These are phyloP conservation scores for Yoshiicerus persimilis DNA, from an alignment of 1,140 invertebrate genomes.

Conservation along the genomic window DNA sequence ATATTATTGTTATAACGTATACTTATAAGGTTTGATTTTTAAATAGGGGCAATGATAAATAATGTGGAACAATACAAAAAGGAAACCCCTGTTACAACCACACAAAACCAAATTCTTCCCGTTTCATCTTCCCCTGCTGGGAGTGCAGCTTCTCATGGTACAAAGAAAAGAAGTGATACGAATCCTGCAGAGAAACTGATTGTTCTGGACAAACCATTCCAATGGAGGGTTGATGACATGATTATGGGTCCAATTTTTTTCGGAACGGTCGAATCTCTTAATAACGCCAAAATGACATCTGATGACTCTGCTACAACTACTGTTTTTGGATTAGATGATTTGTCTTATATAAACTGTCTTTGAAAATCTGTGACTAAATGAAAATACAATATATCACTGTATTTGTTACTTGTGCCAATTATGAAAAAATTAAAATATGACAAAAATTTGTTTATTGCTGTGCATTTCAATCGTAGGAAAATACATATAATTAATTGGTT, in stretches of 20 bases:
- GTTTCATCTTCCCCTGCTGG: not conserved
- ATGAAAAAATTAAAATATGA: not conserved
- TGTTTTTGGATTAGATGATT: not conserved
- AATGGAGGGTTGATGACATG: constrained; percentile 27
- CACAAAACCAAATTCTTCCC: not conserved
- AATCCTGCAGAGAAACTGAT: not conserved
- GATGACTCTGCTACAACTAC: not conserved
- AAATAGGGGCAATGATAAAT: not conserved
- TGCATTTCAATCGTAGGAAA: not conserved
- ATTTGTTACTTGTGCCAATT: not conserved
- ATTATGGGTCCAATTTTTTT: constrained; percentile 31
- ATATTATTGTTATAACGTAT: not conserved
- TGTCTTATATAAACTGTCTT: not conserved
- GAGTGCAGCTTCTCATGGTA: not conserved
- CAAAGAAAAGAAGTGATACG: not conserved
- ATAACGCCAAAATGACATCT: not conserved
- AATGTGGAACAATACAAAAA: not conserved
- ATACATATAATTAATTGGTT: not conserved
- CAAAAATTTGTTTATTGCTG: not conserved
- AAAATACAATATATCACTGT: not conserved
- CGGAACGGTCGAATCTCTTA: constrained; percentile 22
- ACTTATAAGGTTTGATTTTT: not conserved
- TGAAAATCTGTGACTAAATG: not conserved
- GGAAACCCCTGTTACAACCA: not conserved
- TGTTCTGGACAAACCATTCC: constrained; percentile 6